Conservation (phyloP, 64 coral and sea anemone genomes). For the Anthopleura sola region DNA sequence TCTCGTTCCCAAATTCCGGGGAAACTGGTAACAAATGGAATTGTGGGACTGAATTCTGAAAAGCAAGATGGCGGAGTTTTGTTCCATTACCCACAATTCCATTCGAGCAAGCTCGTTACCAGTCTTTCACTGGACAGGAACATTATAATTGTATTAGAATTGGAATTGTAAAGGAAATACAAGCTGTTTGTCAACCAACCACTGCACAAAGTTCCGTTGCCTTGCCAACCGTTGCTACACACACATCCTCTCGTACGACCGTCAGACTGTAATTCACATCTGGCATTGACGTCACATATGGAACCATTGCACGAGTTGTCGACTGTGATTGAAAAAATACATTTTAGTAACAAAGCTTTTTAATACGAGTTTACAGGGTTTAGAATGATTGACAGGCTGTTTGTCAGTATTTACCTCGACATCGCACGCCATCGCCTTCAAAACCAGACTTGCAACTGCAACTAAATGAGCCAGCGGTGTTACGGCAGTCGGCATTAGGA, state of each 20-base stretch:
- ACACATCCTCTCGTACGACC: constrained; percentile 35
- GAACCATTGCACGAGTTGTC: constrained; percentile 60
- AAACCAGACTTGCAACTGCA: constrained; percentile 73
- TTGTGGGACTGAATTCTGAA: too few species aligned
- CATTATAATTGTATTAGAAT: too few species aligned
- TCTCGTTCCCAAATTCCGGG: too few species aligned
- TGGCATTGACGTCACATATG: constrained; percentile 56
- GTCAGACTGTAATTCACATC: constrained; percentile 25
- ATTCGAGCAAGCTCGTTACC: not conserved
- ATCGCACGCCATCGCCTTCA: constrained; percentile 72
- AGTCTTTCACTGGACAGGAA: too few species aligned
- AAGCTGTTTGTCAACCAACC: not conserved
- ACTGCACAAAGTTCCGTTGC: constrained; percentile 32
- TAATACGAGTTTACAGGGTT: too few species aligned
- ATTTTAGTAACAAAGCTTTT: too few species aligned
- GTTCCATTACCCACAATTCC: not conserved
- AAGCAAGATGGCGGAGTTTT: too few species aligned
- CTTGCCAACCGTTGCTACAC: constrained; percentile 43
- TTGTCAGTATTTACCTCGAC: constrained; percentile 47
- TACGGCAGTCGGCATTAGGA: constrained; percentile 65
- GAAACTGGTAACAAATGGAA: too few species aligned
- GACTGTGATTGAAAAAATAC: constrained; percentile 23
- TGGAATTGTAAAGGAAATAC: too few species aligned
- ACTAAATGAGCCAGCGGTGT: constrained; percentile 63
- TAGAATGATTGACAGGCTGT: not conserved